Conservation (phyloP, 2,888 invertebrate species). For the Euproctis similis region DNA sequence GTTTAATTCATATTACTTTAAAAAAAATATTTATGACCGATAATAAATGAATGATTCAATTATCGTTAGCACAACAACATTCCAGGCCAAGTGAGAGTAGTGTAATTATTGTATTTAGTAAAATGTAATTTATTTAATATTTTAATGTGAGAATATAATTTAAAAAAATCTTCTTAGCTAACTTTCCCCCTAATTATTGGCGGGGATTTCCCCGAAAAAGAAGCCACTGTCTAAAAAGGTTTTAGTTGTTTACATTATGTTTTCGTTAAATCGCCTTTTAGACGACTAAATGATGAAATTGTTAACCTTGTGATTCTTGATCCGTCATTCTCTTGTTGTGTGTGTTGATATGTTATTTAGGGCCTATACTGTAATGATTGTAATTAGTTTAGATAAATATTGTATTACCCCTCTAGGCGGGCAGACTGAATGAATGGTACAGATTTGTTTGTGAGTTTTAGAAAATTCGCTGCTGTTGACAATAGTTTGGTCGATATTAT, state of each 20-base stretch:
- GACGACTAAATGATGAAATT: too few species aligned
- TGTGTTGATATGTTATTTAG: conserved; percentile 17
- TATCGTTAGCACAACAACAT: conserved; percentile 31
- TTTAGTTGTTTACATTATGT: too few species aligned
- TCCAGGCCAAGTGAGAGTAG: conserved; percentile 32
- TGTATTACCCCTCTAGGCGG: conserved; percentile 38
- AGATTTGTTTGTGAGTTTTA: conserved; percentile 35
- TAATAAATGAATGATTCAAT: conserved; percentile 10
- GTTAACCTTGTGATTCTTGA: too few species aligned
- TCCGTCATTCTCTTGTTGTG: too few species aligned
- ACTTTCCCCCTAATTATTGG: too few species aligned
- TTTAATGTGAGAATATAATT: too few species aligned
- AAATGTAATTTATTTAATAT: conserved; percentile 4
- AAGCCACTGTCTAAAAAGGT: too few species aligned
- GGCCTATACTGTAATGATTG: conserved; percentile 27
- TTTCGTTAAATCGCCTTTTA: too few species aligned
- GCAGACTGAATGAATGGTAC: conserved; percentile 46
- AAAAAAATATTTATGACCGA: conserved; percentile 22
- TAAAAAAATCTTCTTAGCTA: too few species aligned
- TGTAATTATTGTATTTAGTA: conserved; percentile 23
- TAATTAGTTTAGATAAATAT: conserved; percentile 22
- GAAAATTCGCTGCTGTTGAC: conserved; percentile 39
- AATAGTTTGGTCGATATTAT: too few species aligned
- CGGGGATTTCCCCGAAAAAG: too few species aligned
- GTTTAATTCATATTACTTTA: too few species aligned